Evolutionary conservation across 2,797 vertebrate species (phyloP).

Genomic region (Ciconia nigra): DNA sequence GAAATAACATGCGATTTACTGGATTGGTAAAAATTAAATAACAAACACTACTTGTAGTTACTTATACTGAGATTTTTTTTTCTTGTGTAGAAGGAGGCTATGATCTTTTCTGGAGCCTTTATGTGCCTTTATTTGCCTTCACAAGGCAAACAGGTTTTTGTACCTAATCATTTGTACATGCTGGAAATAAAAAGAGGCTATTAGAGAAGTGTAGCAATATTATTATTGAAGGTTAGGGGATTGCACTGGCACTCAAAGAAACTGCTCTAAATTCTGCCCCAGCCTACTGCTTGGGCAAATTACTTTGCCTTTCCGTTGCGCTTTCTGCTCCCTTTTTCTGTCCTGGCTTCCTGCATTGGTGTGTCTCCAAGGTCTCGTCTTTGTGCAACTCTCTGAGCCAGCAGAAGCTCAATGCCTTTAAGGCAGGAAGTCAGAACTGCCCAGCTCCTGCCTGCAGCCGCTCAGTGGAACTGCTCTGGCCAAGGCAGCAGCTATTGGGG

Average conservation of each 20-base stretch:
- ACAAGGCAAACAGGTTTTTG: neutral
- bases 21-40: neutral
- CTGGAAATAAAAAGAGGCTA: neutral
- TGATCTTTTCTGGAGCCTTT: neutral
- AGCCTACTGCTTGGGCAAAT: neutral
- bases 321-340: slow-evolving; percentile 21
- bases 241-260: neutral
- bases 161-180: neutral
- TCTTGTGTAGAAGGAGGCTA: neutral
- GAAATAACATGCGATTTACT: neutral
- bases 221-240: neutral
- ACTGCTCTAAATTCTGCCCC: slow-evolving; percentile 6
- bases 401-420: neutral
- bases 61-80: neutral
- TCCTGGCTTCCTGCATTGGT: slow-evolving; percentile 23
- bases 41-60: neutral
- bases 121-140: neutral
- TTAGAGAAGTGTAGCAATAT: neutral
- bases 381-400: neutral
- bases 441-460: neutral
- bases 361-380: neutral
- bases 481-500: neutral
- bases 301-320: neutral
- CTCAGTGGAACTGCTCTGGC: neutral
- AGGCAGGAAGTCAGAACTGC: slow-evolving; percentile 20